Percentiles rank a stretch among this genome's conserved stretches.
These are phyloP conservation scores for Microtus pennsylvanicus DNA, from an alignment of 2,113 vertebrate species.

Conservation along the genomic window DNA sequence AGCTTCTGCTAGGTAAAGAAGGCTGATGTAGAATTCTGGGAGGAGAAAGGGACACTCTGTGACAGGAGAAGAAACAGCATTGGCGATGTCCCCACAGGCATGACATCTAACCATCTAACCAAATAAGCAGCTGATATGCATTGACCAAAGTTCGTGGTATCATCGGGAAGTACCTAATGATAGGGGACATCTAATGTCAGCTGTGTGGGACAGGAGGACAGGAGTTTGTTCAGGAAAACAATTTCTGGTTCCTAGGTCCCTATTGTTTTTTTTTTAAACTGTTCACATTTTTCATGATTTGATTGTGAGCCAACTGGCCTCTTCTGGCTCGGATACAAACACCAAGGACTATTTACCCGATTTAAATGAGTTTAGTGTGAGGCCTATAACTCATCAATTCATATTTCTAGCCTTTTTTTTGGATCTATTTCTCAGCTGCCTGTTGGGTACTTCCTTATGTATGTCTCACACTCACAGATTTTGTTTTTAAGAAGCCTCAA, in stretches of 20 bases:
- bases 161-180: background rate
- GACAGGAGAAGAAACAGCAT: background rate
- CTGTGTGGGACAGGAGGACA: background rate
- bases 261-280: background rate
- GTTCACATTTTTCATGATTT: background rate
- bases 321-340: background rate
- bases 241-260: background rate
- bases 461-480: background rate
- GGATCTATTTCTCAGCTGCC: background rate
- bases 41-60: background rate
- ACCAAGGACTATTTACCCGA: background rate
- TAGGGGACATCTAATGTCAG: background rate
- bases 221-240: background rate
- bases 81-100: background rate
- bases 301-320: background rate
- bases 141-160: background rate
- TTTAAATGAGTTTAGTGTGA: background rate
- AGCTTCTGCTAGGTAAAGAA: background rate
- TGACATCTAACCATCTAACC: background rate
- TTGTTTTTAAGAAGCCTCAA: background rate
- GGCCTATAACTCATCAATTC: background rate
- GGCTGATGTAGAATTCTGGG: background rate
- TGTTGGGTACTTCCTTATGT: background rate
- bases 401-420: conserved; percentile 5
- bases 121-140: conserved; percentile 11